Evolutionary conservation across 2,797 vertebrate genomes (phyloP).

Genomic region (Allenopithecus nigroviridis): DNA sequence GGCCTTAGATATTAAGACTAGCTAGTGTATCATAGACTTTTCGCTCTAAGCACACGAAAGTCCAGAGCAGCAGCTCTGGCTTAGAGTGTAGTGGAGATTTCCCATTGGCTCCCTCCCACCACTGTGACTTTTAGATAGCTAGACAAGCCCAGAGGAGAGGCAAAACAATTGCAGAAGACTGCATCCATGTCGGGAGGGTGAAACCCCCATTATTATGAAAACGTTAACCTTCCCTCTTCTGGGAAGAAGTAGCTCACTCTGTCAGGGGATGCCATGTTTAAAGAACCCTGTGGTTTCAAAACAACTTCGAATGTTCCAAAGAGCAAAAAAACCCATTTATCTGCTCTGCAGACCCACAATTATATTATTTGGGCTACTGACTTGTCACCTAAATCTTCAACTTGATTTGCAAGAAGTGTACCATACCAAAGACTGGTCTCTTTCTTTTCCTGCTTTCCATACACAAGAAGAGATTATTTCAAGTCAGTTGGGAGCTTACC

Average conservation of each 20-base stretch:
- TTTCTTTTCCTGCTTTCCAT: background rate
- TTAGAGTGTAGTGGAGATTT: background rate
- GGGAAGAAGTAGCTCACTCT: constrained; percentile 68
- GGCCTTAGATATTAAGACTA: background rate
- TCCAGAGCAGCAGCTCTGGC: background rate
- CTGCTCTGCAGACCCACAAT: background rate
- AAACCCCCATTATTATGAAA: constrained; percentile 69
- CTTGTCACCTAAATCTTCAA: background rate
- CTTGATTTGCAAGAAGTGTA: fast-evolving
- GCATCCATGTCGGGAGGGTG: background rate
- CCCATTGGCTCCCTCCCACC: background rate
- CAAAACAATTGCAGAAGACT: constrained; percentile 38
- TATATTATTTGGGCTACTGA: background rate
- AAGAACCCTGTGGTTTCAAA: constrained; percentile 50
- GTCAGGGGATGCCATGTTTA: constrained; percentile 40
- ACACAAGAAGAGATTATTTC: background rate
- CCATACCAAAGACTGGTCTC: background rate
- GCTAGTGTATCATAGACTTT: background rate
- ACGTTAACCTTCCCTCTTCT: constrained; percentile 54
- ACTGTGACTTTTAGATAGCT: background rate
- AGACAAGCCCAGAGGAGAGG: background rate
- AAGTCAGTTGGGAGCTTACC: fast-evolving
- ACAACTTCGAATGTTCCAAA: background rate
- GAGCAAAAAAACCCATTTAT: background rate
- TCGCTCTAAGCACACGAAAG: fast-evolving